These are phyloP conservation scores for Pollenia amentaria DNA, from an alignment of 2,888 invertebrate species.

Conservation along the genomic window DNA sequence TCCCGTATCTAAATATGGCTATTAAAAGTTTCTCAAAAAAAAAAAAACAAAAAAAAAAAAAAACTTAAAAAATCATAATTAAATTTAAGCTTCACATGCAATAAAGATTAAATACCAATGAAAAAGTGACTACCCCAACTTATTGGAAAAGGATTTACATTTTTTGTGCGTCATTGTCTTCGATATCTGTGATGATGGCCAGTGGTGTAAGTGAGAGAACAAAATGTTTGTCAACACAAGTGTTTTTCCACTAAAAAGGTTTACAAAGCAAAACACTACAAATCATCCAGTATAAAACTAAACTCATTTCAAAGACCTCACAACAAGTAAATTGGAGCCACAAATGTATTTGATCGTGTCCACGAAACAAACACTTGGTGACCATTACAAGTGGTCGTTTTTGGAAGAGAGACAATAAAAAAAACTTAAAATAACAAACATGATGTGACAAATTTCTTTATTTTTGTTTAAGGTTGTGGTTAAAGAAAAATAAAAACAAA, in stretches of 20 bases:
- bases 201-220: conserved; percentile 12
- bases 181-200: conserved; percentile 8
- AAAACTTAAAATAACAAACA: conserved; percentile 70
- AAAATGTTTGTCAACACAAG: conserved; percentile 70
- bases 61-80: neutral
- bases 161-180: conserved; percentile 49
- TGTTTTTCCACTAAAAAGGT: conserved; percentile 57
- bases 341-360: conserved; percentile 62
- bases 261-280: conserved; percentile 61
- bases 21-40: neutral
- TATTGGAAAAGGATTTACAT: neutral
- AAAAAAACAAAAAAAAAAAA: neutral
- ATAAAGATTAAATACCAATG: neutral
- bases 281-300: neutral
- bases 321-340: conserved; percentile 45
- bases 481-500: conserved; percentile 58
- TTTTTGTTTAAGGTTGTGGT: conserved; percentile 32
- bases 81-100: conserved; percentile 36
- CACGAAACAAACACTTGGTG: conserved; percentile 61
- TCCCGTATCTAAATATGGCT: conserved; percentile 23
- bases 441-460: conserved; percentile 73
- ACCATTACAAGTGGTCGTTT: conserved; percentile 63
- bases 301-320: conserved; percentile 50
- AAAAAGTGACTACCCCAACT: conserved; percentile 13
- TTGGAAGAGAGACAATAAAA: conserved; percentile 9